Evolutionary conservation across 1,140 invertebrate genomes (phyloP).

Genomic region (Ooceraea biroi): DNA sequence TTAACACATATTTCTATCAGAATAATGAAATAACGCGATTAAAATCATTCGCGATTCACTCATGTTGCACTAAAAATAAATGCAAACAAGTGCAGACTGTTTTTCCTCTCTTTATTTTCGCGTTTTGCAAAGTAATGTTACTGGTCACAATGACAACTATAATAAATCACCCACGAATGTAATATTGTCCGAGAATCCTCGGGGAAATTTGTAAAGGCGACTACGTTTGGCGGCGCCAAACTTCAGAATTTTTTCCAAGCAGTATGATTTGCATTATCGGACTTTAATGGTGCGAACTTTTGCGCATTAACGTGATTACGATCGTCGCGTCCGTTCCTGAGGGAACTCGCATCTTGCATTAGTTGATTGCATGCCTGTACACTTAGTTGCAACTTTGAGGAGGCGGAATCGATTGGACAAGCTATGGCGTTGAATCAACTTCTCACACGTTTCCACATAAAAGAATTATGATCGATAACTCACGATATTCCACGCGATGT

Average conservation of each 20-base stretch:
- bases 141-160: neutral
- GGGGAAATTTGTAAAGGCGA: slow-evolving; percentile 9
- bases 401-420: slow-evolving; percentile 2
- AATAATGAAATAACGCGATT: neutral
- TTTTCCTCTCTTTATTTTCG: neutral
- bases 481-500: neutral
- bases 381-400: neutral
- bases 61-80: neutral
- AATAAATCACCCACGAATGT: slow-evolving; percentile 16
- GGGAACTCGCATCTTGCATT: slow-evolving; percentile 34
- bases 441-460: neutral
- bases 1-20: too few species aligned
- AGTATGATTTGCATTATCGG: slow-evolving; percentile 48
- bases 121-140: neutral
- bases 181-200: slow-evolving; percentile 24
- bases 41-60: neutral
- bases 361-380: slow-evolving; percentile 36
- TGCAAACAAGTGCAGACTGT: too few species aligned
- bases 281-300: slow-evolving; percentile 49
- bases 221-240: neutral
- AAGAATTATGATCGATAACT: neutral
- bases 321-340: neutral
- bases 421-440: neutral
- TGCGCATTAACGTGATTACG: slow-evolving; percentile 45
- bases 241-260: slow-evolving; percentile 22